Evolutionary conservation across 2,888 invertebrate genomes (phyloP).

Genomic region (Synanthedon andrenaeformis): DNA sequence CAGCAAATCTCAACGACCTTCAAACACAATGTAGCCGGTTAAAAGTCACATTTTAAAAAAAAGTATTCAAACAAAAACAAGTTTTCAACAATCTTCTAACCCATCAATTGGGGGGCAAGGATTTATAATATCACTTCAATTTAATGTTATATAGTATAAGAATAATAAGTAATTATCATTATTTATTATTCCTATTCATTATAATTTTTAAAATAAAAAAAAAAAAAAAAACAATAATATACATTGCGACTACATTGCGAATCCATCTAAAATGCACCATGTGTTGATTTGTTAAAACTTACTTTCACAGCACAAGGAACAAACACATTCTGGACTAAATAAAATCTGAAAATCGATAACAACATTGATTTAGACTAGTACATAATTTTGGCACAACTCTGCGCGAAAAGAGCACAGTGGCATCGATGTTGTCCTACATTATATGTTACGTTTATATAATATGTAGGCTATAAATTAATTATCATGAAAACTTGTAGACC

Average conservation of each 20-base stretch:
- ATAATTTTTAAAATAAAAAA: neutral
- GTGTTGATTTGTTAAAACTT: conserved; percentile 64
- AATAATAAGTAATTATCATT: too few species aligned
- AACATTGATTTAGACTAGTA: conserved; percentile 68
- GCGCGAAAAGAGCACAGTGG: conserved; percentile 52
- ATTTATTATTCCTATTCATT: too few species aligned
- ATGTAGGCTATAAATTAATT: too few species aligned
- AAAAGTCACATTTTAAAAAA: neutral
- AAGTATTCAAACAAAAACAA: too few species aligned
- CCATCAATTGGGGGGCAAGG: too few species aligned
- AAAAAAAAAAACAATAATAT: conserved; percentile 1
- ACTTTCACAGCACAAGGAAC: conserved; percentile 64
- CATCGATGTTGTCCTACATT: conserved; percentile 53
- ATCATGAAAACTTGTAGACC: too few species aligned
- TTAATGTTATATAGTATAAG: too few species aligned
- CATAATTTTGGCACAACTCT: conserved; percentile 70
- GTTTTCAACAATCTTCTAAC: too few species aligned
- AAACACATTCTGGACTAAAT: conserved; percentile 69
- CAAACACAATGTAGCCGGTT: conserved; percentile 14
- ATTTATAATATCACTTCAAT: too few species aligned
- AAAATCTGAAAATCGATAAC: conserved; percentile 70
- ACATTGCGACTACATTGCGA: conserved; percentile 44
- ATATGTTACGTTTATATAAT: too few species aligned
- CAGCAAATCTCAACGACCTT: conserved; percentile 8
- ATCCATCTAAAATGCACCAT: conserved; percentile 18